Conservation (phyloP, 2,888 invertebrate genomes). For the Molanna angustata region DNA sequence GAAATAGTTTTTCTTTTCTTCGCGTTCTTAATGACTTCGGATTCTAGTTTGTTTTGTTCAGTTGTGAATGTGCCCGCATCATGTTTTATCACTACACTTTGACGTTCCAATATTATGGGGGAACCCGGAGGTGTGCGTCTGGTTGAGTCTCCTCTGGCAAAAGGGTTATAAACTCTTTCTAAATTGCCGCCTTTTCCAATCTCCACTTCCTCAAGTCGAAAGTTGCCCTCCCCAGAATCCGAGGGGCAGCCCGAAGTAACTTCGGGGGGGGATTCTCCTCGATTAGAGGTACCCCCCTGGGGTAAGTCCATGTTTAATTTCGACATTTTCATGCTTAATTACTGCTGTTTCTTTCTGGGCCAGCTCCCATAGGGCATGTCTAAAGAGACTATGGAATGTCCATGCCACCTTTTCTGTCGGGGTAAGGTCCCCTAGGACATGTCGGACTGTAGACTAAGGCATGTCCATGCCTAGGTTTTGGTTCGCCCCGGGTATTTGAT, state of each 20-base stretch:
- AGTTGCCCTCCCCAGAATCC: slow-evolving; percentile 6
- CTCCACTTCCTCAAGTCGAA: not conserved
- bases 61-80: too few species aligned
- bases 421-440: not conserved
- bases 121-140: too few species aligned
- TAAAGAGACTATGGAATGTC: not conserved
- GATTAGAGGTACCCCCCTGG: not conserved
- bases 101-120: too few species aligned
- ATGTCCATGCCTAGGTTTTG: slow-evolving; percentile 2
- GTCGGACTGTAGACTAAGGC: not conserved
- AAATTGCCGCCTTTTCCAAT: not conserved
- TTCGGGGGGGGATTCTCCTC: slow-evolving; percentile 2
- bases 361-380: not conserved
- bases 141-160: too few species aligned
- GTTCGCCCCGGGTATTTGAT: slow-evolving; percentile 3
- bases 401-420: not conserved
- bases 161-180: not conserved
- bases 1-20: too few species aligned
- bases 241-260: slow-evolving; percentile 1
- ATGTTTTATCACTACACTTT: too few species aligned
- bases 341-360: not conserved
- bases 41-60: too few species aligned
- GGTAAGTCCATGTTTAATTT: slow-evolving; percentile 1
- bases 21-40: too few species aligned
- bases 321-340: not conserved